A percentile compares a stretch with the other conserved stretches of the same genome.
Evolutionary conservation across 2,888 invertebrate genomes (phyloP).

Genomic region (Elysia crispata): DNA sequence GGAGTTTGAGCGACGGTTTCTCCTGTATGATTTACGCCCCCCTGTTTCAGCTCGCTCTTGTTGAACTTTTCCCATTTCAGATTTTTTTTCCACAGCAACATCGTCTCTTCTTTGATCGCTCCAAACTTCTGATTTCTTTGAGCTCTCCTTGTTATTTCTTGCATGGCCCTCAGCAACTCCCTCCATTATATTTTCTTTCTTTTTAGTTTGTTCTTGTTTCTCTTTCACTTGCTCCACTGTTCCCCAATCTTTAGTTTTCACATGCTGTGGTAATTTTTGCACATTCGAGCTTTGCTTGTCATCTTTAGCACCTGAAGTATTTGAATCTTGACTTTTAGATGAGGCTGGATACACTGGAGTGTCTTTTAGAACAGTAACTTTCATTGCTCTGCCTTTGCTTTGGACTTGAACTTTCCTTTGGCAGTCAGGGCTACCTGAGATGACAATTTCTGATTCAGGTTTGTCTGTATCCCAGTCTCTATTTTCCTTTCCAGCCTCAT

Average conservation of each 20-base stretch:
- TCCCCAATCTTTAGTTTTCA: neutral
- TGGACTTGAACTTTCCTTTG: slow-evolving; percentile 56
- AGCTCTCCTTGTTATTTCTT: neutral
- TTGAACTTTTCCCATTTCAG: neutral
- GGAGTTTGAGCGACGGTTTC: slow-evolving; percentile 51
- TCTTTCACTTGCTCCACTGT: neutral
- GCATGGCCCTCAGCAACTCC: no score
- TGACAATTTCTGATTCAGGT: slow-evolving; percentile 29
- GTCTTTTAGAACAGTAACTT: slow-evolving; percentile 60
- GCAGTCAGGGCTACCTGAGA: slow-evolving; percentile 28
- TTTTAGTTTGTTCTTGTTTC: neutral
- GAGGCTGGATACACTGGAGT: neutral
- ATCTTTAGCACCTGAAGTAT: neutral
- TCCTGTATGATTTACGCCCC: slow-evolving; percentile 31
- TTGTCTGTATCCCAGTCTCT: slow-evolving; percentile 18
- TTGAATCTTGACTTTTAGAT: no score
- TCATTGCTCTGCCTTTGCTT: slow-evolving; percentile 57
- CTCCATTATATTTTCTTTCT: neutral
- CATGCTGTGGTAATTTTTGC: neutral
- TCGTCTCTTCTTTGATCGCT: no score
- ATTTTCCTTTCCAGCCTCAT: slow-evolving; percentile 56
- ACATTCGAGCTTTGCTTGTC: slow-evolving; percentile 11
- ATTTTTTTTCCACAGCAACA: no score
- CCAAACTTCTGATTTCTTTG: neutral
- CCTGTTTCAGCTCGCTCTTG: neutral